phyloP scores from a whole-genome alignment of 2,888 invertebrate species.

The Ectemnius continuus region DNA sequence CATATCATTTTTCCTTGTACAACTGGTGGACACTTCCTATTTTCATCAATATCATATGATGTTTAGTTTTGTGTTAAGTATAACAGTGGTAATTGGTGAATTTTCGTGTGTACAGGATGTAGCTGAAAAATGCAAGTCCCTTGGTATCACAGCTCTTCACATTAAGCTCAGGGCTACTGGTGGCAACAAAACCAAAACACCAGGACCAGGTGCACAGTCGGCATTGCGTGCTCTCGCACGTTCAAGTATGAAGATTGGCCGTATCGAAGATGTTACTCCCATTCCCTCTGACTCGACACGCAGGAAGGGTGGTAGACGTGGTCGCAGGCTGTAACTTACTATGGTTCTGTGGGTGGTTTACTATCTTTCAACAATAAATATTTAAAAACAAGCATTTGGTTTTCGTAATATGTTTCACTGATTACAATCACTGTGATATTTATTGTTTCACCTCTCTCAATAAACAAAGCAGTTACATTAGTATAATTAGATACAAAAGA shows the following conservation, averaged over 20 bases:
- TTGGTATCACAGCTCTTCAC: slow-evolving; percentile 98
- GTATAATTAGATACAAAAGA: background rate
- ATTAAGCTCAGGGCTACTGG: slow-evolving; percentile 99
- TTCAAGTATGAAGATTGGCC: slow-evolving; percentile 99
- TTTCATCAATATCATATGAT: background rate
- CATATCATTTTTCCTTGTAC: slow-evolving; percentile 17
- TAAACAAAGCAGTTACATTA: background rate
- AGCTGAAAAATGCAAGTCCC: slow-evolving; percentile 97
- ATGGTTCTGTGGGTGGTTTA: slow-evolving; percentile 52
- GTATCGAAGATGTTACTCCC: slow-evolving; percentile 99
- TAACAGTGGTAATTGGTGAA: background rate
- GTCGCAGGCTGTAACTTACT: slow-evolving; percentile 94
- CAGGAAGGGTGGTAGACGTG: slow-evolving; percentile 99
- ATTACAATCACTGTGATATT: background rate
- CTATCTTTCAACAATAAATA: slow-evolving; percentile 66
- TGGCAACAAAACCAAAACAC: slow-evolving; percentile 98
- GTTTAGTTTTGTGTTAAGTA: background rate
- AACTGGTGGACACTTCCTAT: slow-evolving; percentile 29
- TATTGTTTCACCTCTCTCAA: background rate
- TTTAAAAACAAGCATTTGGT: slow-evolving; percentile 40
- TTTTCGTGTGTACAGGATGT: slow-evolving; percentile 86
- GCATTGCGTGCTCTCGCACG: slow-evolving; percentile 98
- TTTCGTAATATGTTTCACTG: background rate
- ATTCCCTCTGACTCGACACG: slow-evolving; percentile 99
- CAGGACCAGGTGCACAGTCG: slow-evolving; percentile 99